A percentile compares a stretch with the other conserved stretches of the same genome.
phyloP scores from a whole-genome alignment of 1,140 invertebrate species.

The Proales similis region DNA sequence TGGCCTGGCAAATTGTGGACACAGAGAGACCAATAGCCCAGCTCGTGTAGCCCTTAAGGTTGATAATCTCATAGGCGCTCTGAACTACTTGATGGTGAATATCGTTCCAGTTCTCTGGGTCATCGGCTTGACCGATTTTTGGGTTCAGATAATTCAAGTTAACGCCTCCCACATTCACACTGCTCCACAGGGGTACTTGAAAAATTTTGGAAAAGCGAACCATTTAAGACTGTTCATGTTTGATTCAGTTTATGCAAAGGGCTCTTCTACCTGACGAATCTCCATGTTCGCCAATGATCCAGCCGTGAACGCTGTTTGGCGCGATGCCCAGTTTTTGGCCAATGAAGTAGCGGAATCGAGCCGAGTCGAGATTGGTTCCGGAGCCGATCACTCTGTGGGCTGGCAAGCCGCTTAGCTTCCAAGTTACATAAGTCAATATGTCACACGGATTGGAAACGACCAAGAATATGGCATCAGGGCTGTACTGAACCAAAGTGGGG shows the following conservation, averaged over 20 bases:
- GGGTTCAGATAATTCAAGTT: slow-evolving; percentile 69
- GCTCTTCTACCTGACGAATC: slow-evolving; percentile 72
- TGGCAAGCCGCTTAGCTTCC: slow-evolving; percentile 80
- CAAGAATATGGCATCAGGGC: slow-evolving; percentile 73
- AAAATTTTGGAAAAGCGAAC: too few relatives aligned
- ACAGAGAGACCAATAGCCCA: slow-evolving; percentile 82
- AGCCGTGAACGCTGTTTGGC: slow-evolving; percentile 73
- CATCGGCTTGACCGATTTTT: slow-evolving; percentile 62
- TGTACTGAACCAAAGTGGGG: slow-evolving; percentile 71
- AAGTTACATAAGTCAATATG: slow-evolving; percentile 80
- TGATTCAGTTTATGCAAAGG: too few relatives aligned
- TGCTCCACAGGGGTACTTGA: slow-evolving; percentile 87
- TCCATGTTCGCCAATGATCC: slow-evolving; percentile 79
- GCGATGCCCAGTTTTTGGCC: slow-evolving; percentile 71
- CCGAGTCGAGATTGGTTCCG: slow-evolving; percentile 81
- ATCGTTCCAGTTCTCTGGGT: slow-evolving; percentile 69
- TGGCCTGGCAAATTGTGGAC: slow-evolving; percentile 63
- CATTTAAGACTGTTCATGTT: too few relatives aligned
- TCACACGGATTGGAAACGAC: slow-evolving; percentile 83
- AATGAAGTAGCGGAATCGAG: slow-evolving; percentile 76
- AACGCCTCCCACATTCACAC: slow-evolving; percentile 80
- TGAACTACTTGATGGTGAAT: slow-evolving; percentile 14
- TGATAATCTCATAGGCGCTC: slow-evolving; percentile 80
- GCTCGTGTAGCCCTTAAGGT: slow-evolving; percentile 77
- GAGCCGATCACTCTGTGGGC: slow-evolving; percentile 77